A percentile compares a stretch with the other conserved stretches of the same genome.
These are phyloP conservation scores for Crocodylus rhombifer DNA, from an alignment of 2,797 vertebrate genomes.

Conservation along the genomic window DNA sequence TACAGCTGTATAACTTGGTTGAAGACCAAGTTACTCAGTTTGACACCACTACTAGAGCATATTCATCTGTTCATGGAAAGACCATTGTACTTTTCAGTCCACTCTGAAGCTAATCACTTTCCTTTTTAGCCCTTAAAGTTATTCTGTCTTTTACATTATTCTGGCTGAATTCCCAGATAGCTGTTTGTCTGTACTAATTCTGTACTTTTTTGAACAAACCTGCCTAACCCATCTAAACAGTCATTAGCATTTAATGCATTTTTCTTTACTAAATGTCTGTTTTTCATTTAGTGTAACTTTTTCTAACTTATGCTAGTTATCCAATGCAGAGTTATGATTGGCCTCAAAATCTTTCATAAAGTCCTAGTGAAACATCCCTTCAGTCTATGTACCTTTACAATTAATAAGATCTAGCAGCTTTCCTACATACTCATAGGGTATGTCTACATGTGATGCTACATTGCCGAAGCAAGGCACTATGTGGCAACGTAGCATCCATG, in stretches of 20 bases:
- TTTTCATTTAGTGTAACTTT: neutral
- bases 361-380: neutral
- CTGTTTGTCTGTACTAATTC: constrained; percentile 26
- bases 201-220: constrained; percentile 23
- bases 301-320: neutral
- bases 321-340: neutral
- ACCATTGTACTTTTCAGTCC: constrained; percentile 39
- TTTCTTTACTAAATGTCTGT: neutral
- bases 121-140: constrained; percentile 47
- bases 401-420: neutral
- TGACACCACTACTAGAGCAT: constrained; percentile 29
- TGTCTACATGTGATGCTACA: neutral
- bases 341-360: neutral
- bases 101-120: constrained; percentile 44
- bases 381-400: neutral
- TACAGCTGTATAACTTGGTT: constrained; percentile 61
- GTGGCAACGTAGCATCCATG: neutral
- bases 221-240: constrained; percentile 2
- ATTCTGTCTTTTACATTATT: constrained; percentile 35
- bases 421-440: neutral
- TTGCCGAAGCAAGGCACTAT: neutral
- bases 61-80: constrained; percentile 58
- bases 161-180: constrained; percentile 57
- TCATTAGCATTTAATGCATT: neutral
- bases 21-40: constrained; percentile 48